Evolutionary conservation across 2,888 invertebrate genomes (phyloP), one percentile per base, ranked within the genome.

Genomic region (Melieria picta): DNA sequence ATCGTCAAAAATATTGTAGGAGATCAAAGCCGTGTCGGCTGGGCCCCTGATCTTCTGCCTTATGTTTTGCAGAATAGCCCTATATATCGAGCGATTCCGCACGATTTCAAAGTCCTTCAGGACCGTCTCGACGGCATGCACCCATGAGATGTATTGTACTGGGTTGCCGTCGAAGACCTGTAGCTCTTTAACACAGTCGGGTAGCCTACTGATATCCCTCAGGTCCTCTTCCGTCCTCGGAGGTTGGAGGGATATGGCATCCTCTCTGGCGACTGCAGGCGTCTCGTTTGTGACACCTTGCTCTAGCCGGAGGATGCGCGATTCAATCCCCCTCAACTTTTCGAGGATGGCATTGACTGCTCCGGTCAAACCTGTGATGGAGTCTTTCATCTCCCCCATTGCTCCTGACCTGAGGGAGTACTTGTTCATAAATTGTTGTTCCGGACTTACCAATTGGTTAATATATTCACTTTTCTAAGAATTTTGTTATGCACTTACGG

Each of bases 21-120:
- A 74, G 0, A 75, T 47, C 11, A 76, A 45, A 42, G 77, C 72
- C 1, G 74, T 43, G n/a, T 76, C 74, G 1, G 75, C 76, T 10
- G 58, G 48, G 1, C 74, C 76, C 9, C 74, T 47, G 3, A 75
- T 64, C 45, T 76, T 74, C 43, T 75, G 74, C 1, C 74, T 50
- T 11, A 77, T 65, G 47, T 73, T 69, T 66, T 76, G 72, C 5
- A 76, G 43, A 9, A 77, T 76, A 1, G 75, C 67, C 1, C 70
- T 63, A 47, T 76, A 72, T 4, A 73, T 52, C 4, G 73, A 65
- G 56, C 72, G 71, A 61, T 52, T 30, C 47, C 62, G 69, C 9
- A 75, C 64, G 0, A 71, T 64, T 5, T 69, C 65, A 65, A 64
- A 60, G 57, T 75, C 65, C 42, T 64, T 50, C 50, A 74, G 43